Conservation (phyloP, 30 jellyfish, hydroid and myxozoan species). For the Catostylus mosaicus region DNA sequence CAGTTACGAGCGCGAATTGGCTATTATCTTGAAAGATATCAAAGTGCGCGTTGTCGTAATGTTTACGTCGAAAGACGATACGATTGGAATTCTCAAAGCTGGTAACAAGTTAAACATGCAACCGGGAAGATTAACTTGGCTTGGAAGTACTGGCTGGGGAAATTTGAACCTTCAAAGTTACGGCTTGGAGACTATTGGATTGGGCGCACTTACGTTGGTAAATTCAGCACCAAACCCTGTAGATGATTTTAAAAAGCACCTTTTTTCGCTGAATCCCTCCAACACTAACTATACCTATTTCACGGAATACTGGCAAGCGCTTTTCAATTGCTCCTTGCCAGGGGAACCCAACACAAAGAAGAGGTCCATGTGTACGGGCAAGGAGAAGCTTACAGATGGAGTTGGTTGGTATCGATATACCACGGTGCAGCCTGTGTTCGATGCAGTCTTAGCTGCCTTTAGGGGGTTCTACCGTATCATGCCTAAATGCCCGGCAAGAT, state of each 20-base stretch:
- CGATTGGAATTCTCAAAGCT: slow-evolving; percentile 12
- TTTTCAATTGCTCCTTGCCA: slow-evolving; percentile 37
- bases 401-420: not conserved
- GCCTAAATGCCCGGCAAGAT: not conserved
- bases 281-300: slow-evolving; percentile 35
- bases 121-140: slow-evolving; percentile 9
- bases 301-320: slow-evolving; percentile 46
- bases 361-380: slow-evolving; percentile 19
- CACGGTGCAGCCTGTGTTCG: slow-evolving; percentile 36
- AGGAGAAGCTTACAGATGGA: slow-evolving; percentile 24
- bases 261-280: slow-evolving; percentile 4
- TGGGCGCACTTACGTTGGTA: slow-evolving; percentile 14
- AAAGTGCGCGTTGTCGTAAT: slow-evolving; percentile 37
- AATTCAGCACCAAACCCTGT: not conserved
- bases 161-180: not conserved
- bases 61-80: slow-evolving; percentile 50
- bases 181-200: not conserved
- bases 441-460: slow-evolving; percentile 27
- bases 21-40: not conserved
- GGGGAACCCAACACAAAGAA: not conserved
- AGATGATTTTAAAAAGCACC: slow-evolving; percentile 9
- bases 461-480: not conserved
- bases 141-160: slow-evolving; percentile 22
- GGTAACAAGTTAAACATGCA: slow-evolving; percentile 23
- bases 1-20: slow-evolving; percentile 25